phyloP scores from a whole-genome alignment of 2,797 vertebrate genomes.

The Alauda arvensis region DNA sequence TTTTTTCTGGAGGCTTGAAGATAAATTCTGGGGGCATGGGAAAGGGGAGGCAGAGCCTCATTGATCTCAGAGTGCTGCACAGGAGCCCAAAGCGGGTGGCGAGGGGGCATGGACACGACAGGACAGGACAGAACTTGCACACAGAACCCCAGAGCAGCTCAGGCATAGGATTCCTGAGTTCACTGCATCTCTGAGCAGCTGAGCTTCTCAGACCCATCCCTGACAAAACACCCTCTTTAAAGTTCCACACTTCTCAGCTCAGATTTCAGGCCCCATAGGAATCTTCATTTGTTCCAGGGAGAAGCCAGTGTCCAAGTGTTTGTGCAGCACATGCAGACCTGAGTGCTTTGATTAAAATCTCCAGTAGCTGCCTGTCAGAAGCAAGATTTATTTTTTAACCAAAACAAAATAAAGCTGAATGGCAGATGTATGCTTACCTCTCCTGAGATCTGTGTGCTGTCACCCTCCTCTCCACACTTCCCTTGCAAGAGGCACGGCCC shows the following conservation, averaged over 20 bases:
- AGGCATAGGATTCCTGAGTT: background rate
- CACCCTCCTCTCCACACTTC: background rate
- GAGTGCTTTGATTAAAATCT: background rate
- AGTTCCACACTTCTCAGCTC: background rate
- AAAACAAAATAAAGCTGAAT: slow-evolving; percentile 27
- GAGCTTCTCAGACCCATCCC: background rate
- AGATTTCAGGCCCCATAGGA: background rate
- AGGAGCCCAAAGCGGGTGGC: rapidly evolving
- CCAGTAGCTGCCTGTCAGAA: background rate
- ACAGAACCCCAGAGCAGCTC: background rate
- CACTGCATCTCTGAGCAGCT: background rate
- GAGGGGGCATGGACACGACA: rapidly evolving
- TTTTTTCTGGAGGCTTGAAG: background rate
- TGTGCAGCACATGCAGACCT: background rate
- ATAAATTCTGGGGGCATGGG: background rate
- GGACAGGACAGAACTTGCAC: background rate
- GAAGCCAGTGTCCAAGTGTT: background rate
- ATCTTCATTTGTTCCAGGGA: background rate
- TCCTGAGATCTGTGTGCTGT: background rate
- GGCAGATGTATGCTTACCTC: background rate
- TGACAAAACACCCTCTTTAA: background rate
- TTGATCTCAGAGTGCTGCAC: background rate
- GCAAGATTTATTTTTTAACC: background rate
- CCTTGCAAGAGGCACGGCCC: background rate
- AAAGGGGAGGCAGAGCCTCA: background rate